Evolutionary conservation across 1,140 invertebrate genomes (phyloP).

Genomic region (Ladona fulva): DNA sequence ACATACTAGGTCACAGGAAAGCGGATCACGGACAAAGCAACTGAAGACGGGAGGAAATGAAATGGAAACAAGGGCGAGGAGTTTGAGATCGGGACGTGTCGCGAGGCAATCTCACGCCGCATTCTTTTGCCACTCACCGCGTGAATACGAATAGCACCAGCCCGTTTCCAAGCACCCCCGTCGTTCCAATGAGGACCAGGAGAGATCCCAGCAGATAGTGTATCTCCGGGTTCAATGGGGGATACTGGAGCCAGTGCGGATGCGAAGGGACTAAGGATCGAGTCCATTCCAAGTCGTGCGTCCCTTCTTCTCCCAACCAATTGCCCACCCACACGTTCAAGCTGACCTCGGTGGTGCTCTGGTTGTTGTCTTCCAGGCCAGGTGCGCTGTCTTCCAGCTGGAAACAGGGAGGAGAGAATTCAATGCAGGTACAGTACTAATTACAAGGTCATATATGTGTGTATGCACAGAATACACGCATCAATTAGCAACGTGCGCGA

Average conservation of each 20-base stretch:
- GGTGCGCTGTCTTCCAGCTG: background rate
- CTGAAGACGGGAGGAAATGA: no score
- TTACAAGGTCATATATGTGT: no score
- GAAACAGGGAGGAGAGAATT: background rate
- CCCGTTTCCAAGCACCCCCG: constrained; percentile 32
- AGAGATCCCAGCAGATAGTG: constrained; percentile 30
- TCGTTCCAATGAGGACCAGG: constrained; percentile 29
- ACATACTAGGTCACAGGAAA: no score
- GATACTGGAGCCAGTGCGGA: constrained; percentile 5
- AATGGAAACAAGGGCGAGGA: background rate
- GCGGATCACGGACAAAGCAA: no score
- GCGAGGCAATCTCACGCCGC: background rate
- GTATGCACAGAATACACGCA: no score
- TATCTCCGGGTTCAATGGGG: constrained; percentile 16
- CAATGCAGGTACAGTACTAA: no score
- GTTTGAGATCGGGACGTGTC: background rate
- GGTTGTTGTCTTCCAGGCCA: background rate
- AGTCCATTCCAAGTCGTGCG: background rate
- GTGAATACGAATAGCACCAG: constrained; percentile 35
- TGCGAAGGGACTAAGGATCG: background rate
- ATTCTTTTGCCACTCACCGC: constrained; percentile 26
- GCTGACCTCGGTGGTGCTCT: background rate
- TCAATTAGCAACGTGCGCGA: no score
- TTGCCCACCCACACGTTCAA: background rate
- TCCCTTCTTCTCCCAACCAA: background rate